Conservation (phyloP, 2,888 invertebrate genomes). For the Calameuta pallipes region DNA sequence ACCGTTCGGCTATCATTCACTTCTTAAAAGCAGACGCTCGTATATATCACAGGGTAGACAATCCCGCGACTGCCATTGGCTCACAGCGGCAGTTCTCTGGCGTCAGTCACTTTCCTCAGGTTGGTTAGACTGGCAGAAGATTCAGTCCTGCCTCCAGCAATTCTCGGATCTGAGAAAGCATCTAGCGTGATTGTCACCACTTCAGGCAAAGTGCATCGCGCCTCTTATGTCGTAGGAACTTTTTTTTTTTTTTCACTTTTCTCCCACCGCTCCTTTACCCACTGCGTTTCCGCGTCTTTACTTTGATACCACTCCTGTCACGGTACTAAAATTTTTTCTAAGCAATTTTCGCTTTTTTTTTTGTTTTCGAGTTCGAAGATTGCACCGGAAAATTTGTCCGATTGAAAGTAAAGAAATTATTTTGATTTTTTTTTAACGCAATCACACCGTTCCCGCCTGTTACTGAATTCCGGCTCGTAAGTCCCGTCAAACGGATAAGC, state of each 20-base stretch:
- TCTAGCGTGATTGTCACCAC: conserved; percentile 44
- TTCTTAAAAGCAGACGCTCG: conserved; percentile 18
- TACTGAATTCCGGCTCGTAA: no score
- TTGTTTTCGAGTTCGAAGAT: no score
- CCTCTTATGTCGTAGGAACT: conserved; percentile 24
- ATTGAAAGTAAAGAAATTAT: no score
- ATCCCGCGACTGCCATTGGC: not conserved
- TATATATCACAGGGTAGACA: conserved; percentile 8
- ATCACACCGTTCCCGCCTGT: no score
- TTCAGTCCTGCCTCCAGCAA: not conserved
- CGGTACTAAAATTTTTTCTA: no score
- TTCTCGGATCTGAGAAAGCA: conserved; percentile 28
- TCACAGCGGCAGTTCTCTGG: not conserved
- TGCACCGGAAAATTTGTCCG: no score
- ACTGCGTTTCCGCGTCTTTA: no score
- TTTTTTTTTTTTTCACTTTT: not conserved
- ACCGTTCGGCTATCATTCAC: conserved; percentile 15
- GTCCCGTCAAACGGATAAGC: no score
- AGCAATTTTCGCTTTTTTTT: no score
- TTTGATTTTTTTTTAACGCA: no score
- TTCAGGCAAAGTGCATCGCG: conserved; percentile 41
- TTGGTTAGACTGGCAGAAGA: not conserved
- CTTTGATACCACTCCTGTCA: no score
- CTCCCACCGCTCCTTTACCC: not conserved
- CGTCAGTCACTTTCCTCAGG: not conserved